Conservation (phyloP, 2,797 vertebrate genomes). For the Notoglanidium macrostoma region DNA sequence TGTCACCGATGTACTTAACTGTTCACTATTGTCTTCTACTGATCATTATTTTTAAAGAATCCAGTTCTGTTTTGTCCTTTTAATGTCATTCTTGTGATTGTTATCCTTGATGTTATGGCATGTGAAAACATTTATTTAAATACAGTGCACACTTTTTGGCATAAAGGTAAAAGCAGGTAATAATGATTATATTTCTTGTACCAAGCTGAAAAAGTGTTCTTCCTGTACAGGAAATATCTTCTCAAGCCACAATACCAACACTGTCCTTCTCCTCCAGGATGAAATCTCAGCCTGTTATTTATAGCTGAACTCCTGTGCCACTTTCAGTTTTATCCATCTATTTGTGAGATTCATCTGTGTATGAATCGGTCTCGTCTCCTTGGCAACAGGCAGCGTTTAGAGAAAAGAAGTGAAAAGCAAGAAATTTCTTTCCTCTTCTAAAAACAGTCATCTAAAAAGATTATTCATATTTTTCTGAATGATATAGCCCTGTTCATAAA, state of each 20-base stretch:
- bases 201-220: background rate
- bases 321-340: conserved; percentile 46
- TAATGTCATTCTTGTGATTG: background rate
- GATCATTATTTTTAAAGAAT: background rate
- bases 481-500: background rate
- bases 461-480: background rate
- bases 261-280: conserved; percentile 24
- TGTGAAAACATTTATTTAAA: background rate
- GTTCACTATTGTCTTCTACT: background rate
- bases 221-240: conserved; percentile 19
- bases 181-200: background rate
- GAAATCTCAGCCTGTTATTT: conserved; percentile 44
- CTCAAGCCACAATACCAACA: conserved; percentile 6
- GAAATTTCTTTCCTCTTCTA: conserved; percentile 7
- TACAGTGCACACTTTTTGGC: background rate
- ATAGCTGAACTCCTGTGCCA: conserved; percentile 44
- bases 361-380: conserved; percentile 51
- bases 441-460: background rate
- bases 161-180: conserved; percentile 1
- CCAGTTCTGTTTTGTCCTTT: background rate
- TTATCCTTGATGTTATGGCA: conserved; percentile 12
- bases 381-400: conserved; percentile 45
- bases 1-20: background rate
- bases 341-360: conserved; percentile 46
- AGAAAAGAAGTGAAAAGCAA: conserved; percentile 26